These are phyloP conservation scores for Numenius arquata DNA, from an alignment of 2,113 vertebrate genomes.

Conservation along the genomic window DNA sequence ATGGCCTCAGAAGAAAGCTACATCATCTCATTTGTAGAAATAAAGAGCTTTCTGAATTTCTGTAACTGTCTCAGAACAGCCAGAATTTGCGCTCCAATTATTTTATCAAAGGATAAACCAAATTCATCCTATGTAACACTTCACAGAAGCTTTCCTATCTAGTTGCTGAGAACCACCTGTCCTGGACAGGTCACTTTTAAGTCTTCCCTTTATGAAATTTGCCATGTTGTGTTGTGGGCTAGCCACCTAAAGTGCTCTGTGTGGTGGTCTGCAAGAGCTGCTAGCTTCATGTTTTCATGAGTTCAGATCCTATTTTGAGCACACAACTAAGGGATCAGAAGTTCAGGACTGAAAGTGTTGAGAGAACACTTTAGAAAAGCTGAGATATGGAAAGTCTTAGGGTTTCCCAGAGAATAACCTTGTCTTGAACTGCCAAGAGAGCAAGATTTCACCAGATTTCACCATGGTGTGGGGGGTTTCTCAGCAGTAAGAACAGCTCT, in stretches of 20 bases:
- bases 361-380: background rate
- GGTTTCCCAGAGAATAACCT: background rate
- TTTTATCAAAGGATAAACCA: background rate
- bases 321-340: background rate
- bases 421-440: background rate
- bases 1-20: background rate
- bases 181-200: background rate
- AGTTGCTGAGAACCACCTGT: background rate
- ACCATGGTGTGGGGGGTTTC: rapidly evolving
- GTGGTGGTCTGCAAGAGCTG: background rate
- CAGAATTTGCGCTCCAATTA: background rate
- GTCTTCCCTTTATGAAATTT: background rate
- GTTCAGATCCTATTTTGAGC: background rate
- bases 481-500: background rate
- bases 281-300: background rate
- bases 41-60: background rate
- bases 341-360: rapidly evolving
- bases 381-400: background rate
- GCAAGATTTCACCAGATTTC: background rate
- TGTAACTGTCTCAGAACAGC: background rate
- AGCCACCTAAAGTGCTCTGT: background rate
- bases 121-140: background rate
- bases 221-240: rapidly evolving
- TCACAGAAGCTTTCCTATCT: background rate
- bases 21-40: background rate